Evolutionary conservation across 92 coral and sea anemone genomes (phyloP).

Genomic region (Anthopleura xanthogrammica): DNA sequence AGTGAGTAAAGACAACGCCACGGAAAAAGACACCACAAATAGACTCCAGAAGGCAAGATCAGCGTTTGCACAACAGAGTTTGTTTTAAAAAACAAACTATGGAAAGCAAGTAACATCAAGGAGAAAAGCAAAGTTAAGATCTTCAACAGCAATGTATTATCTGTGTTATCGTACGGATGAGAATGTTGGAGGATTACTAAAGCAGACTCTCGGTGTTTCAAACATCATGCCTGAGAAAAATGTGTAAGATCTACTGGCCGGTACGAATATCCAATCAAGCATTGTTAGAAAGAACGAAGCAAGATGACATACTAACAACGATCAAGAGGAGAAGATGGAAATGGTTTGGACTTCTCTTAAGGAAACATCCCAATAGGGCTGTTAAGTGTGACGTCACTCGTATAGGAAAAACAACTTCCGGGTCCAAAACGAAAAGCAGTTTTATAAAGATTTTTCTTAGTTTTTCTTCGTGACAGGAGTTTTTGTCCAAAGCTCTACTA

Average conservation of each 20-base stretch:
- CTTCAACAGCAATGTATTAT: conserved; percentile 36
- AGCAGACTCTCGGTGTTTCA: conserved; percentile 14
- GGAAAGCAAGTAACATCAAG: conserved; percentile 32
- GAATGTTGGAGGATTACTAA: conserved; percentile 27
- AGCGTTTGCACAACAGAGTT: not conserved
- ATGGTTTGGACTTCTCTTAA: conserved; percentile 30
- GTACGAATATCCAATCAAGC: conserved; percentile 22
- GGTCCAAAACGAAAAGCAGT: no score
- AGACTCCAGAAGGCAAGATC: conserved; percentile 23
- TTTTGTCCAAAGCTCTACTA: no score
- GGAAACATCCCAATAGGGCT: not conserved
- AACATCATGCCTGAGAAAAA: conserved; percentile 26
- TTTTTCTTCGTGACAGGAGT: no score
- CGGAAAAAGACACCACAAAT: conserved; percentile 15
- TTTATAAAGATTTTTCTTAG: no score
- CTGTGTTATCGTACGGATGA: conserved; percentile 29
- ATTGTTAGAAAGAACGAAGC: conserved; percentile 17
- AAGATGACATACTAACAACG: conserved; percentile 4
- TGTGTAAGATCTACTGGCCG: conserved; percentile 40
- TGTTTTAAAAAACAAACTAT: not conserved
- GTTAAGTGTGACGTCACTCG: no score
- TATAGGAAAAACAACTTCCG: no score
- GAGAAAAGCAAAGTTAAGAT: conserved; percentile 23
- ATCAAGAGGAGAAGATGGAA: not conserved
- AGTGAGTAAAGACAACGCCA: not conserved